These are phyloP conservation scores for Nerophis lumbriciformis DNA, from an alignment of 2,113 vertebrate genomes.

Conservation along the genomic window DNA sequence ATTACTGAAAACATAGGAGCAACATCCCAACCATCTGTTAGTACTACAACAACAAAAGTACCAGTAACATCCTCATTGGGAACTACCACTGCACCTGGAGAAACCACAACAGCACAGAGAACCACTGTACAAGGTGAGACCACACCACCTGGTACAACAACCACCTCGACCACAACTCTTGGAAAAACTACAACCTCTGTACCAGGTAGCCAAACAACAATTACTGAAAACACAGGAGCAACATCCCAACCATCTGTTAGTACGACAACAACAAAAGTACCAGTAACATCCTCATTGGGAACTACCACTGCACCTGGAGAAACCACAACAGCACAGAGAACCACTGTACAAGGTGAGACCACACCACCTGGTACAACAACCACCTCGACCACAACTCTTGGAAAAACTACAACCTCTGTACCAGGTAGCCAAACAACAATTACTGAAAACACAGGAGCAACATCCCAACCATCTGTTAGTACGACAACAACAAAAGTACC, in stretches of 20 bases:
- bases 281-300: background rate
- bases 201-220: background rate
- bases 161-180: background rate
- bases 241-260: background rate
- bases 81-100: background rate
- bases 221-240: background rate
- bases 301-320: background rate
- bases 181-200: background rate
- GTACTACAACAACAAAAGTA: background rate
- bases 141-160: slow-evolving; percentile 3
- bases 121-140: background rate
- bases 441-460: background rate
- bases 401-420: background rate
- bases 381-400: background rate
- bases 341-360: background rate
- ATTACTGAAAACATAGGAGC: background rate
- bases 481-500: background rate
- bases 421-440: background rate
- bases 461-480: background rate
- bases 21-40: background rate
- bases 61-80: background rate
- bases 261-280: background rate
- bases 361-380: background rate
- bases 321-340: background rate
- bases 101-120: background rate